Percentiles rank a stretch among this genome's conserved stretches.
phyloP scores from a whole-genome alignment of 2,113 vertebrate genomes.

The Tetrax tetrax region DNA sequence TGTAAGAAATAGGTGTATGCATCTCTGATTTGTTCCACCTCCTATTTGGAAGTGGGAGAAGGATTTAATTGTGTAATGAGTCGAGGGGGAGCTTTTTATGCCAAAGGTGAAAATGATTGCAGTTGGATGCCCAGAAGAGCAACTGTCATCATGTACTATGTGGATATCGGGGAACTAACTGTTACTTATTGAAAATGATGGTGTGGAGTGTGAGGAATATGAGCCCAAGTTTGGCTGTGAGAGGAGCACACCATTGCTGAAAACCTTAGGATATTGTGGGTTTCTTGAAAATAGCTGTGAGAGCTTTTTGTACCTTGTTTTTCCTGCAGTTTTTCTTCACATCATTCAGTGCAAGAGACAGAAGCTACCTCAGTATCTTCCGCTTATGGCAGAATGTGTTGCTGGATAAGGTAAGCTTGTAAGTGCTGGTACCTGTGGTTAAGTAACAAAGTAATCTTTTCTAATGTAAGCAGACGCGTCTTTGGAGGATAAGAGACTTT shows the following conservation, averaged over 20 bases:
- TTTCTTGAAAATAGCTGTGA: neutral
- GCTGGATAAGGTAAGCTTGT: slow-evolving; percentile 84
- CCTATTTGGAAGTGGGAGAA: neutral
- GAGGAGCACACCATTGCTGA: neutral
- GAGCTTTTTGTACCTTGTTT: neutral
- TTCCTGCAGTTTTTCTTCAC: slow-evolving; percentile 89
- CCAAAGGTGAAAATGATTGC: neutral
- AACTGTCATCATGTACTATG: neutral
- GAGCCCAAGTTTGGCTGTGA: neutral
- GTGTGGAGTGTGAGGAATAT: neutral
- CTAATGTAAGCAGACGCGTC: neutral
- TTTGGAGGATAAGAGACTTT: neutral
- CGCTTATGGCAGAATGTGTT: slow-evolving; percentile 93
- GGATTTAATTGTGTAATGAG: neutral
- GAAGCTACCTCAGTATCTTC: slow-evolving; percentile 89
- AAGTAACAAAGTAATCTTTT: neutral
- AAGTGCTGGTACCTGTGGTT: neutral
- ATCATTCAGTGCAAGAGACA: slow-evolving; percentile 90
- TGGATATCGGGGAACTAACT: neutral
- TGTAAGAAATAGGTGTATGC: neutral
- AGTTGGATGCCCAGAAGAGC: neutral
- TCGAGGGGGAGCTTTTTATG: neutral
- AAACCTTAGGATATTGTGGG: neutral
- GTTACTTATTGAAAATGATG: neutral
- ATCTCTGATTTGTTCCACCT: neutral